A percentile compares a stretch with the other conserved stretches of the same genome.
Conservation (phyloP, 1,140 invertebrate genomes). For the Paralvinella palmiformis region DNA sequence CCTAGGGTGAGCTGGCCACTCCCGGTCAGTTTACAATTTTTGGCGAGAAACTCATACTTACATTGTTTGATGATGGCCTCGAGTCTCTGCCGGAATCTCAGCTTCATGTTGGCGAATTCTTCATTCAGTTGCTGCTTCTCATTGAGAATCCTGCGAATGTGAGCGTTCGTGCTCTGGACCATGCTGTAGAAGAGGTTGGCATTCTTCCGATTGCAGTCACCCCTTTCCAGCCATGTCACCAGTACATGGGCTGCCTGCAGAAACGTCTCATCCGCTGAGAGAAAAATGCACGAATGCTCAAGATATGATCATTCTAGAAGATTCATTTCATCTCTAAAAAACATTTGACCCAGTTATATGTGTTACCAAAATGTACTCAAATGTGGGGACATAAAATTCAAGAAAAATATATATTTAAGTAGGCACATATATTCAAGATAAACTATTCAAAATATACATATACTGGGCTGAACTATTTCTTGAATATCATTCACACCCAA, state of each 20-base stretch:
- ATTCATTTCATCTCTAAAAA: no score
- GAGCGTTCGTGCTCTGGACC: conserved; percentile 88
- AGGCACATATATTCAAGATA: no score
- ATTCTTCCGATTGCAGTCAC: conserved; percentile 83
- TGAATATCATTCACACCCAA: no score
- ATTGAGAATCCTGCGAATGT: conserved; percentile 72
- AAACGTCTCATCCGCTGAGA: conserved; percentile 53
- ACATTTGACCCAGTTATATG: no score
- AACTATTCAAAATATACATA: no score
- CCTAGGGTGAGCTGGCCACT: no score
- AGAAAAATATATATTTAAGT: no score
- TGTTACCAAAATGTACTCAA: no score
- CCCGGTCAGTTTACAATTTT: not conserved
- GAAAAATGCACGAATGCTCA: not conserved
- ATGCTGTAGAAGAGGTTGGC: conserved; percentile 86
- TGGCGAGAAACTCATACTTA: conserved; percentile 25
- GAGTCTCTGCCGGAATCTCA: conserved; percentile 48
- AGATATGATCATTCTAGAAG: no score
- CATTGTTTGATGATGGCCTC: conserved; percentile 39
- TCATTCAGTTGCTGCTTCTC: conserved; percentile 82
- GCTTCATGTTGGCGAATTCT: conserved; percentile 73
- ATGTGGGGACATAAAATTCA: no score
- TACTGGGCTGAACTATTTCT: no score
- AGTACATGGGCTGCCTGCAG: conserved; percentile 63
- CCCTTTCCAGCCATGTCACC: conserved; percentile 81